phyloP scores from a whole-genome alignment of 2,888 invertebrate species.

The Chaetogeoica ovagalla region DNA sequence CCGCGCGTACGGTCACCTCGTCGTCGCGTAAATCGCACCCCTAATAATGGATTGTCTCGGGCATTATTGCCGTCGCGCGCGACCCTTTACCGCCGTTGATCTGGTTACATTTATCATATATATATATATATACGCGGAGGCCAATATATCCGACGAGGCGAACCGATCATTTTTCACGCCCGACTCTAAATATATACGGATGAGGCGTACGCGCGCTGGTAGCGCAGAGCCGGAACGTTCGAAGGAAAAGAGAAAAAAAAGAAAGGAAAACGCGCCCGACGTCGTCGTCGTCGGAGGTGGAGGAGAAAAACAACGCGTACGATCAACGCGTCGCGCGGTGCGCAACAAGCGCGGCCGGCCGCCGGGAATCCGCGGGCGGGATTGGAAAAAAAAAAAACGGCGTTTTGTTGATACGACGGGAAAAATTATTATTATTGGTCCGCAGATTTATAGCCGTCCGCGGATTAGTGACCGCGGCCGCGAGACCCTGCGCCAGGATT shows the following conservation, averaged over 20 bases:
- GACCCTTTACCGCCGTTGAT: slow-evolving; percentile 41
- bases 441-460: slow-evolving; percentile 39
- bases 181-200: slow-evolving; percentile 30
- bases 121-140: too few relatives aligned
- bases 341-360: too few relatives aligned
- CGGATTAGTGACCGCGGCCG: slow-evolving; percentile 28
- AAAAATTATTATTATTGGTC: slow-evolving; percentile 25
- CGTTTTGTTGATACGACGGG: too few relatives aligned
- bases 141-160: slow-evolving; percentile 44
- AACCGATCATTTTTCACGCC: slow-evolving; percentile 50
- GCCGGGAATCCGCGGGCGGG: slow-evolving; percentile 8
- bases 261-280: too few relatives aligned
- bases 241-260: too few relatives aligned
- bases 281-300: too few relatives aligned
- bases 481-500: slow-evolving; percentile 31
- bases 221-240: too few relatives aligned
- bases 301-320: too few relatives aligned
- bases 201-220: too few relatives aligned
- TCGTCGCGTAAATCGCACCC: slow-evolving; percentile 47
- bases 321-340: too few relatives aligned
- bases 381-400: slow-evolving; percentile 7
- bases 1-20: background rate
- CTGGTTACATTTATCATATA: slow-evolving; percentile 52
- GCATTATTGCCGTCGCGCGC: slow-evolving; percentile 46
- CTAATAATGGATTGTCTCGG: slow-evolving; percentile 52